A percentile compares a stretch with the other conserved stretches of the same genome.
Evolutionary conservation across 2,797 vertebrate genomes (phyloP).

Genomic region (Mustela erminea): DNA sequence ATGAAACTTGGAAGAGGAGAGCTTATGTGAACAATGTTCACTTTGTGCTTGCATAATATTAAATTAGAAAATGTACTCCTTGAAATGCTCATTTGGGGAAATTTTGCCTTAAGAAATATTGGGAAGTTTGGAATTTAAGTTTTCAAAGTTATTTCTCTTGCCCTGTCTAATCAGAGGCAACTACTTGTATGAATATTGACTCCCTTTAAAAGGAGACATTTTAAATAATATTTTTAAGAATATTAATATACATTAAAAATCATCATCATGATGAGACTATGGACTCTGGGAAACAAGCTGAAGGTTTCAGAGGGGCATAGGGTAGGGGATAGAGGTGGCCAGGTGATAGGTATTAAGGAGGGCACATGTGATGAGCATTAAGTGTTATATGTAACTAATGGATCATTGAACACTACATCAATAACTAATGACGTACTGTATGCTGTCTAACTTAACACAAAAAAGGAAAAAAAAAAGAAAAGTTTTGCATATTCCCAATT

Average conservation of each 20-base stretch:
- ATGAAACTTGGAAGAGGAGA: neutral
- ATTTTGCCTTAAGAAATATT: neutral
- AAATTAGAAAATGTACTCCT: neutral
- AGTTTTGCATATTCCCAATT: neutral
- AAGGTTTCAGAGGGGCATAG: neutral
- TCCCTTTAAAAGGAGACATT: neutral
- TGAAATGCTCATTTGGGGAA: neutral
- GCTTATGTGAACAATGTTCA: neutral
- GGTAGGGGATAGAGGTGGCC: neutral
- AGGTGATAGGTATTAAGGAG: neutral
- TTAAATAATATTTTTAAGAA: conserved; percentile 15
- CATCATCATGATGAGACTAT: neutral
- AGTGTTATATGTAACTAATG: neutral
- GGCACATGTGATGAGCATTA: neutral
- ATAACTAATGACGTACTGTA: neutral
- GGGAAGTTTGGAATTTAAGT: neutral
- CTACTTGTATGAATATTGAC: neutral
- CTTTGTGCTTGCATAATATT: neutral
- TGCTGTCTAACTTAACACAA: neutral
- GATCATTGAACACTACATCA: neutral
- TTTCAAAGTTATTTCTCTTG: neutral
- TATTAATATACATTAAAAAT: neutral
- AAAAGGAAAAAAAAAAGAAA: neutral
- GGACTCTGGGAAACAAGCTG: neutral
- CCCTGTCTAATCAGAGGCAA: neutral